These are phyloP conservation scores for Agapornis canus DNA, from an alignment of 2,797 vertebrate genomes.

Conservation along the genomic window DNA sequence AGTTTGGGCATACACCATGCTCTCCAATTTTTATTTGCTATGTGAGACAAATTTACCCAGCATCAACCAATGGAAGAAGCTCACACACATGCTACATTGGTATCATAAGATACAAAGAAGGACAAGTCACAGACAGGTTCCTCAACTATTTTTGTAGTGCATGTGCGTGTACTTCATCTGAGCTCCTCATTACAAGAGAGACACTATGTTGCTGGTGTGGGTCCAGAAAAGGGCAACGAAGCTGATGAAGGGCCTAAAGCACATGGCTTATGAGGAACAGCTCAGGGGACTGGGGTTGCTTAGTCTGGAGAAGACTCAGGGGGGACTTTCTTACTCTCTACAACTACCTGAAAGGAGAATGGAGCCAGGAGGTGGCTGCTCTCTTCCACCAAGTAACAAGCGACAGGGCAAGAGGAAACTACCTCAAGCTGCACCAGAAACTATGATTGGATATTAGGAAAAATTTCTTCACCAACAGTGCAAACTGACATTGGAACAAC, in stretches of 20 bases:
- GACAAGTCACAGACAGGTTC: background rate
- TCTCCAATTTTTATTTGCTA: background rate
- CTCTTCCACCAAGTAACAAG: background rate
- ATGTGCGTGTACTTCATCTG: background rate
- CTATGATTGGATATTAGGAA: background rate
- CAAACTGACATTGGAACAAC: background rate
- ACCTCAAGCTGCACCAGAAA: background rate
- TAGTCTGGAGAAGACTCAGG: background rate
- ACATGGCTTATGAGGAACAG: background rate
- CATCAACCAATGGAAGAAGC: background rate
- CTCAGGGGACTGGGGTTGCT: background rate
- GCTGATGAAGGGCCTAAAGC: background rate
- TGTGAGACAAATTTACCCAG: background rate
- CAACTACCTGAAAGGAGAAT: background rate
- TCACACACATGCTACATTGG: accelerated
- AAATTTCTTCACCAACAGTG: background rate
- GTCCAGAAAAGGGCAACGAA: background rate
- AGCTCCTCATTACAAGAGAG: background rate
- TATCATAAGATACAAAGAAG: background rate
- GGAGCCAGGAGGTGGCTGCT: background rate
- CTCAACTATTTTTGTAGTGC: background rate
- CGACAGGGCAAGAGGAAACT: background rate
- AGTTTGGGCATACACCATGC: background rate
- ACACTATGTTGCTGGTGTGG: background rate
- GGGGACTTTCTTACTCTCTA: background rate